Evolutionary conservation across 2,797 vertebrate genomes (phyloP).

Genomic region (Tapera naevia): DNA sequence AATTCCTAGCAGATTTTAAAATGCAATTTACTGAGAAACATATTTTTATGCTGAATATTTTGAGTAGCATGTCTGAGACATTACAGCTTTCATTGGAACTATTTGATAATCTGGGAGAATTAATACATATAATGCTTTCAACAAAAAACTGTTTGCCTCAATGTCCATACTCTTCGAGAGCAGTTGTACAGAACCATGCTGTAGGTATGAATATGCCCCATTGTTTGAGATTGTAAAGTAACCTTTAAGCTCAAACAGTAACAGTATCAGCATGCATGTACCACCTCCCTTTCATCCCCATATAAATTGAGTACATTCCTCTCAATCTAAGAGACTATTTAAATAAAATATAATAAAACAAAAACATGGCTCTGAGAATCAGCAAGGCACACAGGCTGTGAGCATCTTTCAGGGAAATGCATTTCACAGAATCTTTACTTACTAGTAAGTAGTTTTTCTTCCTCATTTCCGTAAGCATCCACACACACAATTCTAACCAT

Average conservation of each 20-base stretch:
- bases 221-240: neutral
- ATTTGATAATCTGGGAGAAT: neutral
- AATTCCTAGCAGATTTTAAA: conserved; percentile 3
- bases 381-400: neutral
- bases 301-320: neutral
- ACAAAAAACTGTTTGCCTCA: neutral
- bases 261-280: neutral
- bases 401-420: neutral
- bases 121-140: neutral
- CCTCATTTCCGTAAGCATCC: neutral
- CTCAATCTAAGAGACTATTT: neutral
- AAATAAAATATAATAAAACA: neutral
- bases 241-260: neutral
- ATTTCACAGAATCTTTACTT: neutral
- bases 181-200: neutral
- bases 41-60: neutral
- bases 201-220: neutral
- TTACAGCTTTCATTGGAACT: neutral
- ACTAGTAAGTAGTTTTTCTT: neutral
- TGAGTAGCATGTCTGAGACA: neutral
- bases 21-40: neutral
- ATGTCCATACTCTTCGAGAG: neutral
- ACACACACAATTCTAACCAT: neutral
- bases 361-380: neutral
- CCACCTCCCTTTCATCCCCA: neutral